These are phyloP conservation scores for Sylvilagus floridanus DNA, from an alignment of 2,797 vertebrate species.

Conservation along the genomic window DNA sequence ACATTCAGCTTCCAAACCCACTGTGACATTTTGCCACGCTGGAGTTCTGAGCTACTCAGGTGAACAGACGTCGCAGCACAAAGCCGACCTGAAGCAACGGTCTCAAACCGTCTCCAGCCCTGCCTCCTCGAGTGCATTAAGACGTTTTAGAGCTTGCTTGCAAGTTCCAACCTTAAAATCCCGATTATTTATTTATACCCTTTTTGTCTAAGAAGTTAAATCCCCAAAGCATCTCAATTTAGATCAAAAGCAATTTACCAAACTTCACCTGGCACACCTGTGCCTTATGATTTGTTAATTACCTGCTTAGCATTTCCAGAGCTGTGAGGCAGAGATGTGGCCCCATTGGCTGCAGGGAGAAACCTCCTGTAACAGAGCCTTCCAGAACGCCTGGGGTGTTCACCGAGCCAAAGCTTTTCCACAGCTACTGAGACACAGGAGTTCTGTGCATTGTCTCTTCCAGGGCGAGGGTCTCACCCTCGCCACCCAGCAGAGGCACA, in stretches of 20 bases:
- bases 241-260: constrained; percentile 91
- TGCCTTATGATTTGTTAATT: constrained; percentile 89
- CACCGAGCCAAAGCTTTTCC: constrained; percentile 67
- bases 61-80: constrained; percentile 72
- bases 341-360: constrained; percentile 78
- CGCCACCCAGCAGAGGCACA: neutral
- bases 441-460: constrained; percentile 79
- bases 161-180: constrained; percentile 85
- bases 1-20: constrained; percentile 2
- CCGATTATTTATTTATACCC: constrained; percentile 90
- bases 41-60: constrained; percentile 60
- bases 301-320: constrained; percentile 87
- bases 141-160: constrained; percentile 84
- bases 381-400: constrained; percentile 86
- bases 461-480: constrained; percentile 64
- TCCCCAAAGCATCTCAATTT: constrained; percentile 91
- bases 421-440: constrained; percentile 72
- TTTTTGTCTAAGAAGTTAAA: constrained; percentile 91
- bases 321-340: constrained; percentile 80
- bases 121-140: constrained; percentile 82
- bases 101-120: constrained; percentile 72
- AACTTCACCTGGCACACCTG: constrained; percentile 91
- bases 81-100: constrained; percentile 64
- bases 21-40: neutral
- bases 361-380: constrained; percentile 76